Percentiles rank a stretch among this genome's conserved stretches.
These are phyloP conservation scores for Tinea pellionella DNA, from an alignment of 2,888 invertebrate genomes.

Conservation along the genomic window DNA sequence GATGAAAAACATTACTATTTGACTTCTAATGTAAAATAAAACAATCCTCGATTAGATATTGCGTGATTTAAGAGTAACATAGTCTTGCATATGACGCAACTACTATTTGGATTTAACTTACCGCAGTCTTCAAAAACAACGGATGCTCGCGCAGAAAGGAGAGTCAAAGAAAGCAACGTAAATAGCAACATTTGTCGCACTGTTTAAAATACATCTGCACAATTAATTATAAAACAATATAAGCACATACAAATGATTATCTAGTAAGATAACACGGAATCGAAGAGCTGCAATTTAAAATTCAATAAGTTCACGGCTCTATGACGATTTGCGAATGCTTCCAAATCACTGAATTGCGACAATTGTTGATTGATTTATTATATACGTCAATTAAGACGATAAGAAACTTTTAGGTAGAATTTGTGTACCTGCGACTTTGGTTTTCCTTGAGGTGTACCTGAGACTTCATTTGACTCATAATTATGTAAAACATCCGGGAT, in stretches of 20 bases:
- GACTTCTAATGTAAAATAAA: no score
- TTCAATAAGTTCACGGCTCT: background rate
- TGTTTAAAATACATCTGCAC: slow-evolving; percentile 16
- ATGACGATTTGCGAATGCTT: background rate
- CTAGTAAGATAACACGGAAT: slow-evolving; percentile 8
- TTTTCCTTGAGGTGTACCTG: no score
- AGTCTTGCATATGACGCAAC: background rate
- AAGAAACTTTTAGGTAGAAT: background rate
- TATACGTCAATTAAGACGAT: background rate
- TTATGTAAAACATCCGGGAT: no score
- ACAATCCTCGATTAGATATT: background rate
- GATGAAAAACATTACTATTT: no score
- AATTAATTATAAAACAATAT: slow-evolving; percentile 12
- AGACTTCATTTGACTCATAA: no score
- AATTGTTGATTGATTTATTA: slow-evolving; percentile 2
- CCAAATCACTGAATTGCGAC: background rate
- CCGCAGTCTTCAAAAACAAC: slow-evolving; percentile 52
- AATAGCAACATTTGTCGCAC: slow-evolving; percentile 28
- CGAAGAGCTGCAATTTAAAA: slow-evolving; percentile 6
- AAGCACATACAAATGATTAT: slow-evolving; percentile 9
- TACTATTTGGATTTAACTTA: slow-evolving; percentile 24
- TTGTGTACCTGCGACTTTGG: no score
- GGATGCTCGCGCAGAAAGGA: slow-evolving; percentile 26
- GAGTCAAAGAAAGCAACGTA: slow-evolving; percentile 18
- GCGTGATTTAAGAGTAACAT: background rate